Conservation (phyloP, 2,888 invertebrate species). For the Baronia brevicornis region DNA sequence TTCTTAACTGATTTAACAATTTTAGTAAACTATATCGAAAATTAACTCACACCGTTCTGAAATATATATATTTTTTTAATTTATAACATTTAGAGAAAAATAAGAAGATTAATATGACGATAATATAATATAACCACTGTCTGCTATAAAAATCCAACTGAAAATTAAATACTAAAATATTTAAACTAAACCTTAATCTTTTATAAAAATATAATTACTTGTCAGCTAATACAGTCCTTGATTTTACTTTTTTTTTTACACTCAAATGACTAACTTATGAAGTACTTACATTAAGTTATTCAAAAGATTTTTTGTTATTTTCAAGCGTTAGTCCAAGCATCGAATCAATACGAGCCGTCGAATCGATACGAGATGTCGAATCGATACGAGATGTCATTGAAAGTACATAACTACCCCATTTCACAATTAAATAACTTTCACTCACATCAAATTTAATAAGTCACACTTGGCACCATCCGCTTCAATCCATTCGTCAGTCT, state of each 20-base stretch:
- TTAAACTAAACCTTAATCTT: too few relatives aligned
- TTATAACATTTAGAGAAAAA: too few relatives aligned
- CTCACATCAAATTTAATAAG: conserved; percentile 12
- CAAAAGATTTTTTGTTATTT: conserved; percentile 23
- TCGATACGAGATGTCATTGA: conserved; percentile 4
- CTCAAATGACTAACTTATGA: conserved; percentile 27
- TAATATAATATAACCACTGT: conserved; percentile 4
- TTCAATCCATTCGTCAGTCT: conserved; percentile 30
- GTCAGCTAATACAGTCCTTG: conserved; percentile 23
- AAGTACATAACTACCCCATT: conserved; percentile 8
- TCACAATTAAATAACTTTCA: conserved; percentile 11
- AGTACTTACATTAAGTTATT: conserved; percentile 27
- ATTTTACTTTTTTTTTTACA: conserved; percentile 21
- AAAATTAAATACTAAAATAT: too few relatives aligned
- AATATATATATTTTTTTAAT: too few relatives aligned
- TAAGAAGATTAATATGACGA: not conserved
- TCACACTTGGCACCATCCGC: conserved; percentile 26
- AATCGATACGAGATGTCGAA: conserved; percentile 13
- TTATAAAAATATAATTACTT: conserved; percentile 23
- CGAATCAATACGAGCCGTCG: conserved; percentile 20
- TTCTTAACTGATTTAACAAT: too few relatives aligned
- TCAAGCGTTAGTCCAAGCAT: conserved; percentile 22
- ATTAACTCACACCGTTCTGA: too few relatives aligned
- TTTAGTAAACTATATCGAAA: too few relatives aligned
- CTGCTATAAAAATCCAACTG: conserved; percentile 1